These are phyloP conservation scores for Ophraella communa DNA, from an alignment of 2,888 invertebrate species.

Conservation along the genomic window DNA sequence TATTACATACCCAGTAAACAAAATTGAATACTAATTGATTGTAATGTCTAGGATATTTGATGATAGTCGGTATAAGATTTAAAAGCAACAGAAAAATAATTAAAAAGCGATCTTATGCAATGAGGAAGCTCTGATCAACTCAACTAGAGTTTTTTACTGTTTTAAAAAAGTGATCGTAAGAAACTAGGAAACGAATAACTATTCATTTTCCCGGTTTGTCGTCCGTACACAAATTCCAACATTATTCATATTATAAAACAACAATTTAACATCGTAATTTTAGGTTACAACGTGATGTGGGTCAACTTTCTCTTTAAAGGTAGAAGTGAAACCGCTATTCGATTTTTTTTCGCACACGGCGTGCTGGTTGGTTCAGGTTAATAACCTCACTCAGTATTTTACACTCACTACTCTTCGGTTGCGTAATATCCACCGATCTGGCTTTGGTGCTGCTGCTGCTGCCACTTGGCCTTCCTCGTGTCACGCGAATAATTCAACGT, in stretches of 20 bases:
- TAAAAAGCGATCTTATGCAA: neutral
- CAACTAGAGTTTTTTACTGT: too few species aligned
- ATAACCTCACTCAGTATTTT: conserved; percentile 57
- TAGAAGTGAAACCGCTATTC: conserved; percentile 60
- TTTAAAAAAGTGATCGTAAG: neutral
- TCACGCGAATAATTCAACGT: conserved; percentile 3
- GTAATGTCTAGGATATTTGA: too few species aligned
- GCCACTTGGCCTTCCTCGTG: conserved; percentile 52
- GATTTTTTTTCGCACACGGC: conserved; percentile 34
- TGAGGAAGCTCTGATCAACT: too few species aligned
- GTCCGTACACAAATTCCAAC: neutral
- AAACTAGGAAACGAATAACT: neutral
- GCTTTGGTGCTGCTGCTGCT: neutral
- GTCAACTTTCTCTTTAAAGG: conserved; percentile 59
- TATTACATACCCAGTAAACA: too few species aligned
- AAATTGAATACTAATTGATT: too few species aligned
- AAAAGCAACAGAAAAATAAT: too few species aligned
- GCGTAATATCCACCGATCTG: conserved; percentile 49
- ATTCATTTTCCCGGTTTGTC: conserved; percentile 3
- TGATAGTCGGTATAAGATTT: too few species aligned
- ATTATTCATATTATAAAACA: conserved; percentile 30
- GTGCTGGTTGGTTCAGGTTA: conserved; percentile 52
- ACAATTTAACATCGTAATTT: conserved; percentile 23
- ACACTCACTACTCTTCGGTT: conserved; percentile 46
- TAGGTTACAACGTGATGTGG: conserved; percentile 53